phyloP scores from a whole-genome alignment of 2,113 vertebrate species.

The Pedetes capensis region DNA sequence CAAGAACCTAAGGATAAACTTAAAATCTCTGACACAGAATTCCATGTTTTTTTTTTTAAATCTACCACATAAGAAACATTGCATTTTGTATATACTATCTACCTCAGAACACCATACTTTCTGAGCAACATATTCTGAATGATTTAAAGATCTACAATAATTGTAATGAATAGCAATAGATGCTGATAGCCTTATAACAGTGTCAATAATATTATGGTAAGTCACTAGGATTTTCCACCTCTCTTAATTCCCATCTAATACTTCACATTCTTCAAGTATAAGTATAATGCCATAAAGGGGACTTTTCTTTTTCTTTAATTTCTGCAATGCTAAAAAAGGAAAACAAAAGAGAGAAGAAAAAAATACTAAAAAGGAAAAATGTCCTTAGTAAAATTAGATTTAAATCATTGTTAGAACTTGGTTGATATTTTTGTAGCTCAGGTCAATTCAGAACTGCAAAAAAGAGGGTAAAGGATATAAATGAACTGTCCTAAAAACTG shows the following conservation, averaged over 20 bases:
- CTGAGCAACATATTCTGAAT: background rate
- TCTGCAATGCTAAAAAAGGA: slow-evolving; percentile 24
- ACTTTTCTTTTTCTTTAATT: slow-evolving; percentile 23
- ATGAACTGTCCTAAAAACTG: background rate
- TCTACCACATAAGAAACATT: slow-evolving; percentile 4
- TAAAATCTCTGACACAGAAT: slow-evolving; percentile 18
- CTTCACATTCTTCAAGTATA: slow-evolving; percentile 21
- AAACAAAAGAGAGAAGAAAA: background rate
- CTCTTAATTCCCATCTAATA: slow-evolving; percentile 48
- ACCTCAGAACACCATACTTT: slow-evolving; percentile 7
- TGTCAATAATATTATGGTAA: background rate
- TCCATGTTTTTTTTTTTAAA: background rate
- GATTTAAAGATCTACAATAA: slow-evolving; percentile 30
- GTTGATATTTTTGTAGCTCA: slow-evolving; percentile 52
- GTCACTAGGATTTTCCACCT: background rate
- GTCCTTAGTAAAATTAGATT: slow-evolving; percentile 49
- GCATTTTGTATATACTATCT: slow-evolving; percentile 1
- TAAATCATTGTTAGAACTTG: background rate
- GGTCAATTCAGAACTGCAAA: slow-evolving; percentile 49
- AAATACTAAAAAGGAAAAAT: background rate
- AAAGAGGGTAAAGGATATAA: slow-evolving; percentile 36
- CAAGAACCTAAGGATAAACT: background rate
- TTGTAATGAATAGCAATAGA: slow-evolving; percentile 45
- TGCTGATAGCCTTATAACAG: background rate
- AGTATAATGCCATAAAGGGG: slow-evolving; percentile 28